A percentile compares a stretch with the other conserved stretches of the same genome.
Conservation (phyloP, 2,113 vertebrate species). For the Tyrannus savana region DNA sequence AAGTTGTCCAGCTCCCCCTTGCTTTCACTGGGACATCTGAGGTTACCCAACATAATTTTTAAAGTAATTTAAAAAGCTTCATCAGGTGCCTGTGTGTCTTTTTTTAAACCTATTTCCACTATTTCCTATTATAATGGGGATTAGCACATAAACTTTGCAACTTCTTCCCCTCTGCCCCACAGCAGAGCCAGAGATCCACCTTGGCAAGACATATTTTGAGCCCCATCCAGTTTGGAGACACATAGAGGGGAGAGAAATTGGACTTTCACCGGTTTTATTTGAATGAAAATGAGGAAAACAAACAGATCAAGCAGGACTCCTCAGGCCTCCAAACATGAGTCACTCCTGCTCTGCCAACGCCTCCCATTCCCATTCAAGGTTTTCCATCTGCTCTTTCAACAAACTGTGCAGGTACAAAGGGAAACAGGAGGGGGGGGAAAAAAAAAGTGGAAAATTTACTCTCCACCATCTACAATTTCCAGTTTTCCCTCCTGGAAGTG, state of each 20-base stretch:
- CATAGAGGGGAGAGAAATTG: not conserved
- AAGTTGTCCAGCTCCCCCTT: not conserved
- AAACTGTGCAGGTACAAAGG: not conserved
- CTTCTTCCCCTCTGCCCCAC: not conserved
- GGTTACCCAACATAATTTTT: fast-evolving
- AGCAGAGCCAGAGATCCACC: not conserved
- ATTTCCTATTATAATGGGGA: not conserved
- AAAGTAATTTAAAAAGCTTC: not conserved
- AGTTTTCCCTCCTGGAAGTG: not conserved
- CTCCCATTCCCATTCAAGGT: not conserved
- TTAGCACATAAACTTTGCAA: fast-evolving
- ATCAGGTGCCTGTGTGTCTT: not conserved
- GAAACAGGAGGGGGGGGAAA: not conserved
- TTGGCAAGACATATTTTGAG: not conserved
- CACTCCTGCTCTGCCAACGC: not conserved
- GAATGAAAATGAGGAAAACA: not conserved
- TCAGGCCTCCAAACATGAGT: fast-evolving
- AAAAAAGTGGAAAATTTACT: not conserved
- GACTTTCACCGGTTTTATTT: not conserved
- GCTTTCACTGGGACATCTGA: not conserved
- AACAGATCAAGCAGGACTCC: not conserved
- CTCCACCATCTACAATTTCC: not conserved
- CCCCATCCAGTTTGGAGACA: not conserved
- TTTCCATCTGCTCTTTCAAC: not conserved
- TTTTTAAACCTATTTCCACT: not conserved